phyloP scores from a whole-genome alignment of 1,140 invertebrate genomes.

The Atta texana region DNA sequence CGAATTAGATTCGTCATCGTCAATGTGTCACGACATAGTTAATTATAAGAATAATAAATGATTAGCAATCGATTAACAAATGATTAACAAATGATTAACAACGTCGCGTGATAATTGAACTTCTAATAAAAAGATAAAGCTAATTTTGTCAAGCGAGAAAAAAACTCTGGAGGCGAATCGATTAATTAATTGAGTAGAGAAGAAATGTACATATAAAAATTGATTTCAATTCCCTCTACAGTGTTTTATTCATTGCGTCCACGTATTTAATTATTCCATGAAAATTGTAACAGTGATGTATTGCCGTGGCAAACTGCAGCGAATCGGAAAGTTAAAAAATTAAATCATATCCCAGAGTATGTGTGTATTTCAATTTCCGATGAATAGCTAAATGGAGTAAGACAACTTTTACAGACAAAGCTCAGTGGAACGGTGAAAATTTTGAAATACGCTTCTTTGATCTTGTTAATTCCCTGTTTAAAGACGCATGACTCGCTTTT shows the following conservation, averaged over 20 bases:
- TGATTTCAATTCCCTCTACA: slow-evolving; percentile 14
- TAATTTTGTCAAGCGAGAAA: not conserved
- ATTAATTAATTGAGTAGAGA: slow-evolving; percentile 44
- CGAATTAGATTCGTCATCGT: not conserved
- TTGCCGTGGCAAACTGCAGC: slow-evolving; percentile 1
- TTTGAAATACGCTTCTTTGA: not conserved
- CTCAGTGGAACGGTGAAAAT: not conserved
- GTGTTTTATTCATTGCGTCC: slow-evolving; percentile 30
- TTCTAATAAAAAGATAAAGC: slow-evolving; percentile 5
- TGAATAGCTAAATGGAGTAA: slow-evolving; percentile 24
- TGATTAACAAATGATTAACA: not conserved
- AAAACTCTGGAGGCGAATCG: not conserved
- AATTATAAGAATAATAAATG: not conserved
- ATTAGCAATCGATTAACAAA: slow-evolving; percentile 24
- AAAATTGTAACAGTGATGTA: slow-evolving; percentile 49
- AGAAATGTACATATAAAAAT: not conserved
- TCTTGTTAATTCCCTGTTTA: slow-evolving; percentile 12
- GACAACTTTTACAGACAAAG: not conserved
- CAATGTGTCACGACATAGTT: not conserved
- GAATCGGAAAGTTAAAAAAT: slow-evolving; percentile 48
- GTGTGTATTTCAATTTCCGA: slow-evolving; percentile 23
- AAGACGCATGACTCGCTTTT: not conserved
- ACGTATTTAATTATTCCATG: slow-evolving; percentile 53
- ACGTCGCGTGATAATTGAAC: not conserved
- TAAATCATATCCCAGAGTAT: slow-evolving; percentile 8